Evolutionary conservation across 2,797 vertebrate genomes (phyloP).

Genomic region (Chaetophractus vellerosus): DNA sequence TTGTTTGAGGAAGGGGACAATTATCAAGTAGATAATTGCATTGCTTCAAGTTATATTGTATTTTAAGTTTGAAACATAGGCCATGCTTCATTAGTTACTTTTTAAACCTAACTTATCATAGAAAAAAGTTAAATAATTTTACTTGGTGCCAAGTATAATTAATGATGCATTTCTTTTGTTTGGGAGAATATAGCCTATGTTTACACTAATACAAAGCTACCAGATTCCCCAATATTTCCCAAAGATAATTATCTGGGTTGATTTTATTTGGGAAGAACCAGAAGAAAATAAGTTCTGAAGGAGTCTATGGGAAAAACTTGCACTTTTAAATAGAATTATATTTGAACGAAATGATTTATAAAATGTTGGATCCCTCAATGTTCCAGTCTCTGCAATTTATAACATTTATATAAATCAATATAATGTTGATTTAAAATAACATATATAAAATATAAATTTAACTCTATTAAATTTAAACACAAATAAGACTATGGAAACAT

Average conservation of each 20-base stretch:
- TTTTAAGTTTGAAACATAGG: conserved; percentile 57
- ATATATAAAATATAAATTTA: not conserved
- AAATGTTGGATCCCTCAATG: not conserved
- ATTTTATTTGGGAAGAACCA: too few relatives aligned
- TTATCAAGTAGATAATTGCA: conserved; percentile 12
- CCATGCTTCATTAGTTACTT: conserved; percentile 1
- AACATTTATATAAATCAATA: not conserved
- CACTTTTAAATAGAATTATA: not conserved
- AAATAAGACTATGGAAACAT: not conserved
- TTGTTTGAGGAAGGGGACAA: conserved; percentile 40
- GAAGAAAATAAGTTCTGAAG: not conserved
- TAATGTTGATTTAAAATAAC: not conserved
- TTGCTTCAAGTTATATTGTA: not conserved
- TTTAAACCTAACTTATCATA: not conserved
- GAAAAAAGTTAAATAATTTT: not conserved
- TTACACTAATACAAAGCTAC: not conserved
- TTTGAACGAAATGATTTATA: not conserved
- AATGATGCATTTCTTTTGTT: not conserved
- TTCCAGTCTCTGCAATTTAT: not conserved
- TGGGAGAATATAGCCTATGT: not conserved
- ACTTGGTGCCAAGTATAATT: not conserved
- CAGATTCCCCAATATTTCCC: conserved; percentile 5
- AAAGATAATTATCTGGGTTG: conserved; percentile 15
- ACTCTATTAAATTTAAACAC: not conserved
- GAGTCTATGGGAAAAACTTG: not conserved